These are phyloP conservation scores for Gymnogyps californianus DNA, from an alignment of 2,113 vertebrate genomes.

Conservation along the genomic window DNA sequence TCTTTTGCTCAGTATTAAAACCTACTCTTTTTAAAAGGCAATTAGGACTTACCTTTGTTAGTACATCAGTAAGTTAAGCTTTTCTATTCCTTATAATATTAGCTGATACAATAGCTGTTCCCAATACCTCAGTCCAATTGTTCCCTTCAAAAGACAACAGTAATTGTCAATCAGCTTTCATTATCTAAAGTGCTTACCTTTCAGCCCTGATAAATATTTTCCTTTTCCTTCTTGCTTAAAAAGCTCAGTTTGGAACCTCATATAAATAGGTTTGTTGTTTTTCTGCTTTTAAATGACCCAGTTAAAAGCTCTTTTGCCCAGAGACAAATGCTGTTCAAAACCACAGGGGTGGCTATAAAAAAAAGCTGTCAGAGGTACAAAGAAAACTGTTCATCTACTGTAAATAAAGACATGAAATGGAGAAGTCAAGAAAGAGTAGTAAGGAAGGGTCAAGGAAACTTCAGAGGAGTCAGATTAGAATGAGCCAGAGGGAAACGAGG, in stretches of 20 bases:
- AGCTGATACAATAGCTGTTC: neutral
- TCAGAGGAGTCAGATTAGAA: neutral
- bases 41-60: neutral
- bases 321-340: conserved; percentile 22
- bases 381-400: neutral
- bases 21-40: neutral
- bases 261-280: neutral
- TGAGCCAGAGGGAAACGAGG: neutral
- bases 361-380: neutral
- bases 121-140: neutral
- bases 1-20: neutral
- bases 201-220: neutral
- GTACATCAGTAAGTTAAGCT: neutral
- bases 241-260: neutral
- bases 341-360: neutral
- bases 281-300: conserved; percentile 9
- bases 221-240: neutral
- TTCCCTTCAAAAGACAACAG: neutral
- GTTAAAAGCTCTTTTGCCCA: neutral
- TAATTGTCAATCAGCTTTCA: neutral
- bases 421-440: neutral
- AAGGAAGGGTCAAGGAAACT: conserved; percentile 41
- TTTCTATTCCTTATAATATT: neutral
- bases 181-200: neutral
- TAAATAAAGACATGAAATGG: neutral